Conservation (phyloP, 2,888 invertebrate genomes). For the Stegana nigrithorax region DNA sequence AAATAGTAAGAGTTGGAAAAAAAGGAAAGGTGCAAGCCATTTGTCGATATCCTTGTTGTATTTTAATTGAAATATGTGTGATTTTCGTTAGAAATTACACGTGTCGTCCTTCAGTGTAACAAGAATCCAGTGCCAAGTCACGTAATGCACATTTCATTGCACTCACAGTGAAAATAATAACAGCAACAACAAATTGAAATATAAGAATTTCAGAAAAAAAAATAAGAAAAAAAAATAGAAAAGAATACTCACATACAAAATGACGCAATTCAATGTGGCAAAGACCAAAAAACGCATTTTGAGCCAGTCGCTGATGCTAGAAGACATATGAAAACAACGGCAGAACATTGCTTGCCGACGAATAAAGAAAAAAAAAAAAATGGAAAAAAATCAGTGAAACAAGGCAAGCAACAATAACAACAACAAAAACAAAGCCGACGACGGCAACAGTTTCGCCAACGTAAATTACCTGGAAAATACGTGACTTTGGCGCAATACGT, state of each 20-base stretch:
- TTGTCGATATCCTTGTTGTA: too few species aligned
- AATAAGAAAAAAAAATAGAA: constrained; percentile 34
- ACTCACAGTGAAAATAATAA: constrained; percentile 32
- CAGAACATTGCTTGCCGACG: too few species aligned
- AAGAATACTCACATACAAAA: constrained; percentile 43
- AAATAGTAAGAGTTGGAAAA: too few species aligned
- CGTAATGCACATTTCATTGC: constrained; percentile 60
- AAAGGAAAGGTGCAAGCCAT: too few species aligned
- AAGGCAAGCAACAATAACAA: constrained; percentile 28
- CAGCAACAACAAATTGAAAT: too few species aligned
- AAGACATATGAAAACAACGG: constrained; percentile 25
- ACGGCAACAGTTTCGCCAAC: constrained; percentile 62
- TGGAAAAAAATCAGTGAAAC: constrained; percentile 13
- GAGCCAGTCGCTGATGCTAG: too few species aligned
- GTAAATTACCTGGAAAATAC: constrained; percentile 68
- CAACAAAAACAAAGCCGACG: constrained; percentile 1
- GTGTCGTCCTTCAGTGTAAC: too few species aligned
- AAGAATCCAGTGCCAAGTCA: constrained; percentile 47
- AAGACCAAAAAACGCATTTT: constrained; percentile 60
- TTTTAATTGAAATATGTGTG: too few species aligned
- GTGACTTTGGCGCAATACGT: constrained; percentile 60
- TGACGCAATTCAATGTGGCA: background rate
- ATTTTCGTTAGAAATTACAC: too few species aligned
- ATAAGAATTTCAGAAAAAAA: constrained; percentile 39
- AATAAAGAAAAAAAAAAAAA: constrained; percentile 18